Percentiles rank a stretch among this genome's conserved stretches.
Conservation (phyloP, 2,113 vertebrate species). For the Eleginops maclovinus region DNA sequence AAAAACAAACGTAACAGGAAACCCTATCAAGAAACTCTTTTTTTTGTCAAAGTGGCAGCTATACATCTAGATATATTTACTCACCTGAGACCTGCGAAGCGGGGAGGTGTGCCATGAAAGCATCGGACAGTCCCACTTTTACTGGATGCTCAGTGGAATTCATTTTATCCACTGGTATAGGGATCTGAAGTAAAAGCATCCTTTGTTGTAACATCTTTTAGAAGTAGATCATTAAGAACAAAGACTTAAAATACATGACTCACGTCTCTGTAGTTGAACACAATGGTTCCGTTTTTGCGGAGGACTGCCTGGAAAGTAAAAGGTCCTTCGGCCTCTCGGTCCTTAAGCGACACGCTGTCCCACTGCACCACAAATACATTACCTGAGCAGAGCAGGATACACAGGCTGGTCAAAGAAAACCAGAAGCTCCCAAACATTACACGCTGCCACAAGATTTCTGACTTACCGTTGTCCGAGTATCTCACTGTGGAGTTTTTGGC, state of each 20-base stretch:
- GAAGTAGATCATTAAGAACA: neutral
- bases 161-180: slow-evolving; percentile 88
- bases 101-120: slow-evolving; percentile 89
- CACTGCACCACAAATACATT: slow-evolving; percentile 91
- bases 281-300: slow-evolving; percentile 87
- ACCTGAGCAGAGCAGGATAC: slow-evolving; percentile 77
- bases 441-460: neutral
- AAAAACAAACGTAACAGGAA: neutral
- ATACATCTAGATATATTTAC: slow-evolving; percentile 28
- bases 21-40: neutral
- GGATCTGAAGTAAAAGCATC: slow-evolving; percentile 82
- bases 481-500: slow-evolving; percentile 91
- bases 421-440: neutral
- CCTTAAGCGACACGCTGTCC: slow-evolving; percentile 91
- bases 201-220: neutral
- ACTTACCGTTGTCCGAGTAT: slow-evolving; percentile 93
- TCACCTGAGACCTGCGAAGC: slow-evolving; percentile 85
- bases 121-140: slow-evolving; percentile 95
- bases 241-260: slow-evolving; percentile 20
- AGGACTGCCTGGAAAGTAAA: slow-evolving; percentile 93
- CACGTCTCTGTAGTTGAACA: slow-evolving; percentile 92
- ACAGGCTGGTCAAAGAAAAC: slow-evolving; percentile 9
- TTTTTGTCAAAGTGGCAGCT: neutral
- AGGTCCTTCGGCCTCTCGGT: slow-evolving; percentile 85
- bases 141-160: slow-evolving; percentile 93